Base-by-base conservation (phyloP, 2,888 invertebrate genomes). In the Amiota communis region DNA sequence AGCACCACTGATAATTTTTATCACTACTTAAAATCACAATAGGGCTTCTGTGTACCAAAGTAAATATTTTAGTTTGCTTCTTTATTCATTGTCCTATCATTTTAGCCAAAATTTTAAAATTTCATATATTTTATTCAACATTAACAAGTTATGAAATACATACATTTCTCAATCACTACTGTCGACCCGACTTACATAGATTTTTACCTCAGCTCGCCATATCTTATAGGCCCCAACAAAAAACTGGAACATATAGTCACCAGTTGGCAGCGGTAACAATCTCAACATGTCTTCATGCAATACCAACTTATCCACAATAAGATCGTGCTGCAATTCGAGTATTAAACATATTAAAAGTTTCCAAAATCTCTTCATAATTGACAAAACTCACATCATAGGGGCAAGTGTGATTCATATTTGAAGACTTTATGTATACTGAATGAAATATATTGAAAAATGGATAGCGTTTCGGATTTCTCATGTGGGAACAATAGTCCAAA, bases 261-360 rank as follows among this genome's bases (percentile, higher is more conserved):
- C 77, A 15, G 72, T 70, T 0, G 77, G 77, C 10, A 74, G 61
- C 0, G 76, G 77, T n/a, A 76, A 46, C 1, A 1, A 70, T 46
- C 23, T 61, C 8, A 77, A 46, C n/a, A 72, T 74, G 1, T 72
- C 63, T 13, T 77, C 76, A 0, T 61, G 13, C 17, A 69, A 74
- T 20, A 76, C 76, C 49, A 77, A n/a, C 56, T 76, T 70, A 17
- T 77, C 69, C 13, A 77, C 4, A 20, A 76, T 72, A 0, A 77
- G 53, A 10, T 77, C 76, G 6, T 77, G 76, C 76, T 77, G 1
- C 1, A 53, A 53, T 1, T 53, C 15, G n/a, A 12, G 9, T 70
- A 47, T 15, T n/a, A n/a, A n/a, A n/a, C n/a, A n/a, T n/a, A n/a
- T 12, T 12, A 46, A 13, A 4, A 46, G 36, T 23, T 23, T 23